These are phyloP conservation scores for Chironex yamaguchii DNA, from an alignment of 30 jellyfish, hydroid and myxozoan species.

Conservation along the genomic window DNA sequence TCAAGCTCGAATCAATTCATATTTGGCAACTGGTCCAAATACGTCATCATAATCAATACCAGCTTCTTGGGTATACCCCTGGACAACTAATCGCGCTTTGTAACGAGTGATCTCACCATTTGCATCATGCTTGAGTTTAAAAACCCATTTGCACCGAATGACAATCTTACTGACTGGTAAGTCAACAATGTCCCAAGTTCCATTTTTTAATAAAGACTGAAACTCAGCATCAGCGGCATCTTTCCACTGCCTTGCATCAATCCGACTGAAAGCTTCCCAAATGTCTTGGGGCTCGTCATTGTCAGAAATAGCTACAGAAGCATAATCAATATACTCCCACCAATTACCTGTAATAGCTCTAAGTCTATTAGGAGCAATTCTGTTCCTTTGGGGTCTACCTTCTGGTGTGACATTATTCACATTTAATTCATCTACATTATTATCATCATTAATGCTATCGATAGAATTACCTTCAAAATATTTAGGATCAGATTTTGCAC, in stretches of 20 bases:
- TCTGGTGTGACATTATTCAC: too few species aligned
- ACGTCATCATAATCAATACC: slow-evolving; percentile 33
- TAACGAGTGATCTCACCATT: slow-evolving; percentile 56
- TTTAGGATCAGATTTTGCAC: too few species aligned
- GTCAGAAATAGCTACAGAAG: slow-evolving; percentile 61
- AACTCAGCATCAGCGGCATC: slow-evolving; percentile 40
- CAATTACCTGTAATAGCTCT: slow-evolving; percentile 42
- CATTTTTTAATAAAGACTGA: slow-evolving; percentile 3
- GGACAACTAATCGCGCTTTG: slow-evolving; percentile 71
- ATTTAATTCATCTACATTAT: too few species aligned
- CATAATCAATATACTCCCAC: slow-evolving; percentile 59
- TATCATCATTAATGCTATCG: too few species aligned
- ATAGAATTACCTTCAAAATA: too few species aligned
- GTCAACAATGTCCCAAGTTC: slow-evolving; percentile 54
- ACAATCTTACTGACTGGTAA: slow-evolving; percentile 20
- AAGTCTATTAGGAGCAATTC: slow-evolving; percentile 40
- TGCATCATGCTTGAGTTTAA: slow-evolving; percentile 29
- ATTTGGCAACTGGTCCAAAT: slow-evolving; percentile 64
- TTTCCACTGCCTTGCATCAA: slow-evolving; percentile 41
- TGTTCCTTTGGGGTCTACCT: slow-evolving; percentile 26
- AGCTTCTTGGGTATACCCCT: slow-evolving; percentile 66
- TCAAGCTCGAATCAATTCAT: too few species aligned
- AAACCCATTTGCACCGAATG: slow-evolving; percentile 66
- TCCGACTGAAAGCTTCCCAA: slow-evolving; percentile 28
- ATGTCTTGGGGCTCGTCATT: slow-evolving; percentile 32